A percentile compares a stretch with the other conserved stretches of the same genome.
These are phyloP conservation scores for Ibycter americanus DNA, from an alignment of 2,797 vertebrate genomes.

Conservation along the genomic window DNA sequence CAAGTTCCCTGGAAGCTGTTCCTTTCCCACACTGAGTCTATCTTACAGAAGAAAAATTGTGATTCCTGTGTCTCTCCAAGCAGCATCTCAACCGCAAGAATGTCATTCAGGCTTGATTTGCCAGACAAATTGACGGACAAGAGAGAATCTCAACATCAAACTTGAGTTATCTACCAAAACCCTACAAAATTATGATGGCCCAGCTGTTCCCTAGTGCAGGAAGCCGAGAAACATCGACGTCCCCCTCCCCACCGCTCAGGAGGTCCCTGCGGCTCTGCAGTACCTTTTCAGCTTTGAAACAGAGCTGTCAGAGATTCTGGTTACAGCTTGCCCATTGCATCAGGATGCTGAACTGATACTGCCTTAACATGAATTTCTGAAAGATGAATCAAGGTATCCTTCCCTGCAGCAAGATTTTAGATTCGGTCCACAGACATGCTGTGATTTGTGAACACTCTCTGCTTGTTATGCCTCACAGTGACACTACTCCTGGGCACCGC, in stretches of 20 bases:
- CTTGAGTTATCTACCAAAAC: neutral
- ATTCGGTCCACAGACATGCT: neutral
- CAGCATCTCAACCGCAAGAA: neutral
- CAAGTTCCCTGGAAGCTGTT: neutral
- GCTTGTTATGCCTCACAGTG: neutral
- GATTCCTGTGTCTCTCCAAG: neutral
- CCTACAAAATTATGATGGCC: neutral
- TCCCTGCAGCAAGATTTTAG: neutral
- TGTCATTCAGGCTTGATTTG: neutral
- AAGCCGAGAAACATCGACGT: neutral
- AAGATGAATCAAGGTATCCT: neutral
- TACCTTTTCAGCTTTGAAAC: neutral
- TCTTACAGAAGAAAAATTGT: rapidly evolving
- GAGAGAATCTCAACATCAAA: neutral
- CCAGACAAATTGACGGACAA: neutral
- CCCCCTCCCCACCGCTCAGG: neutral
- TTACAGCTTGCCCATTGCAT: neutral
- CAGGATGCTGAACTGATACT: neutral
- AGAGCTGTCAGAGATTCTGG: neutral
- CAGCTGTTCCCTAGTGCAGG: rapidly evolving
- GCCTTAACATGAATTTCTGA: neutral
- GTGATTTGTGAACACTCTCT: neutral
- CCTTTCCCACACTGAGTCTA: neutral
- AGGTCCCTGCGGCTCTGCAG: neutral
- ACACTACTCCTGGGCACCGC: neutral